phyloP scores from a whole-genome alignment of 2,888 invertebrate genomes.

The Xestia rhomboidea region DNA sequence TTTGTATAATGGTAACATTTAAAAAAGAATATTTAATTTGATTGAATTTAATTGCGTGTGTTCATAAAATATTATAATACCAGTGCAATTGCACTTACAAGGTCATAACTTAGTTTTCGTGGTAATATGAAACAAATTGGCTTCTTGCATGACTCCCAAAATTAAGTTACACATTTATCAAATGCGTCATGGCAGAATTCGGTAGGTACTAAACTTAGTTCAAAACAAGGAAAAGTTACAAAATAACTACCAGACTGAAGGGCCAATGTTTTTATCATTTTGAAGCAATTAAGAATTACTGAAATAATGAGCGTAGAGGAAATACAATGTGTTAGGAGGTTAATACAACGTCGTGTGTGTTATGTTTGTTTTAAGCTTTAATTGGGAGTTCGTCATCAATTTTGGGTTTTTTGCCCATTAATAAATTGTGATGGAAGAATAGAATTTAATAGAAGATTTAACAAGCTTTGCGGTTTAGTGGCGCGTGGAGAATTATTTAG shows the following conservation, averaged over 20 bases:
- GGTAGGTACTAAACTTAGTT: slow-evolving; percentile 9
- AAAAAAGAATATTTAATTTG: background rate
- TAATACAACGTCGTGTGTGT: background rate
- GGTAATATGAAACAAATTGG: background rate
- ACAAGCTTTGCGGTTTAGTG: background rate
- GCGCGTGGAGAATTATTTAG: background rate
- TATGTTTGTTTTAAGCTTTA: slow-evolving; percentile 13
- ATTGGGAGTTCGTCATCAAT: background rate
- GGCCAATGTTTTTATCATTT: slow-evolving; percentile 35
- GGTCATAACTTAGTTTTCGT: background rate
- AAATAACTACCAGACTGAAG: slow-evolving; percentile 19
- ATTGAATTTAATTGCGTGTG: background rate
- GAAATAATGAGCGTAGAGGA: slow-evolving; percentile 24
- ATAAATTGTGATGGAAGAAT: background rate
- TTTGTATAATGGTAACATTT: background rate
- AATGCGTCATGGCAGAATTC: slow-evolving; percentile 20
- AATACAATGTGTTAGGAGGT: no score
- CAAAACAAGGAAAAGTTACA: slow-evolving; percentile 47
- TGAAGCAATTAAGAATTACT: slow-evolving; percentile 43
- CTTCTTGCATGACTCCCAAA: slow-evolving; percentile 21
- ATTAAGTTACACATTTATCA: slow-evolving; percentile 22
- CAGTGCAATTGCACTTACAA: background rate
- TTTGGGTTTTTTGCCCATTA: background rate
- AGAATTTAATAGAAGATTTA: background rate
- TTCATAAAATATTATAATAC: background rate